These are phyloP conservation scores for Glaucopsyche alexis DNA, from an alignment of 2,888 invertebrate species.

Conservation along the genomic window DNA sequence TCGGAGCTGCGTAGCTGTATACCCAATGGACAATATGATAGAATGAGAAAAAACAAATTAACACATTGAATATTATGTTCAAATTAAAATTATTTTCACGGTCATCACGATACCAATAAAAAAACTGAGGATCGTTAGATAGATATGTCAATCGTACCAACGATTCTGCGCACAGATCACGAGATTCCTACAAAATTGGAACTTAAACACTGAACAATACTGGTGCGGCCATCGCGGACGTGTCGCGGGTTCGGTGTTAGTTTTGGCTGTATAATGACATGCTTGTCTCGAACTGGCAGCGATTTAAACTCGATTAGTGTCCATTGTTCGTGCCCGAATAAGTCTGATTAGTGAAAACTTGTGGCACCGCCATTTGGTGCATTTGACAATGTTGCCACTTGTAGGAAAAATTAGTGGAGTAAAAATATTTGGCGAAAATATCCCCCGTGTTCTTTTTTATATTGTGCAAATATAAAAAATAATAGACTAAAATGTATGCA, in stretches of 20 bases:
- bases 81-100: constrained; percentile 32
- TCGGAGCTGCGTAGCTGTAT: constrained; percentile 39
- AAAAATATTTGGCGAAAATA: too few relatives aligned
- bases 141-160: constrained; percentile 55
- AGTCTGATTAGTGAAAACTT: constrained; percentile 52
- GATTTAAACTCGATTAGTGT: constrained; percentile 72
- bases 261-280: constrained; percentile 58
- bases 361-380: constrained; percentile 44
- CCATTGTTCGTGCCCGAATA: constrained; percentile 62
- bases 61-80: too few relatives aligned
- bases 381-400: constrained; percentile 31
- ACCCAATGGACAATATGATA: neutral
- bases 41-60: neutral
- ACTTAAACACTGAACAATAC: constrained; percentile 44
- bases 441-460: too few relatives aligned
- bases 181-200: constrained; percentile 38
- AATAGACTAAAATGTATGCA: neutral
- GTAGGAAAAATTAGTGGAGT: too few relatives aligned
- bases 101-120: too few relatives aligned
- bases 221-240: constrained; percentile 36
- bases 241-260: constrained; percentile 37
- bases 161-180: constrained; percentile 38
- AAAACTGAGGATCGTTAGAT: too few relatives aligned
- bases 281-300: constrained; percentile 61
- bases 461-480: too few relatives aligned